Conservation (phyloP, 2,113 vertebrate genomes). For the Elgaria multicarinata region DNA sequence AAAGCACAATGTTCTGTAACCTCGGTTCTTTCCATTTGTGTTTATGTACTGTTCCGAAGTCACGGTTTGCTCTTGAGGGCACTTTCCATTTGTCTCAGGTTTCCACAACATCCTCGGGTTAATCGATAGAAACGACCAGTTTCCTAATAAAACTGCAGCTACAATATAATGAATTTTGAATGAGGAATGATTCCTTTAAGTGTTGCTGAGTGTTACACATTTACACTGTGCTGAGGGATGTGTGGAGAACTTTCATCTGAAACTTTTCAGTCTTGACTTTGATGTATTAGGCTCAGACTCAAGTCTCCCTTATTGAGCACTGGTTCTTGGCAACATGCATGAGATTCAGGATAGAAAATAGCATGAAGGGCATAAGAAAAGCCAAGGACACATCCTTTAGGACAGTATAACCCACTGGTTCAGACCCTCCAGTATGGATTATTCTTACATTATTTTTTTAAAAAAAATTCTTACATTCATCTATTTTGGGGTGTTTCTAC, state of each 20-base stretch:
- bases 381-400: background rate
- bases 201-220: slow-evolving; percentile 74
- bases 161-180: slow-evolving; percentile 83
- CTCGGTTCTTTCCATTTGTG: slow-evolving; percentile 36
- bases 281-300: slow-evolving; percentile 31
- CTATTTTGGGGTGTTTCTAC: background rate
- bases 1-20: background rate
- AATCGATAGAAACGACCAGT: slow-evolving; percentile 76
- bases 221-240: slow-evolving; percentile 62
- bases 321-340: slow-evolving; percentile 37
- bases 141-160: slow-evolving; percentile 81
- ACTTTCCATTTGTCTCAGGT: slow-evolving; percentile 69
- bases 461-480: background rate
- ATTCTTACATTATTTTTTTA: background rate
- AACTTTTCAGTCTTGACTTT: slow-evolving; percentile 56
- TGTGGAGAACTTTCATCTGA: slow-evolving; percentile 58
- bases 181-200: slow-evolving; percentile 83
- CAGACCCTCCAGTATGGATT: background rate
- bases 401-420: background rate
- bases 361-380: slow-evolving; percentile 24
- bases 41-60: slow-evolving; percentile 55
- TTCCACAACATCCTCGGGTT: slow-evolving; percentile 74
- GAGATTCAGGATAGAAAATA: slow-evolving; percentile 3
- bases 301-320: slow-evolving; percentile 34
- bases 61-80: slow-evolving; percentile 63